Evolutionary conservation across 2,113 vertebrate genomes (phyloP).

Genomic region (Rhombomys opimus): DNA sequence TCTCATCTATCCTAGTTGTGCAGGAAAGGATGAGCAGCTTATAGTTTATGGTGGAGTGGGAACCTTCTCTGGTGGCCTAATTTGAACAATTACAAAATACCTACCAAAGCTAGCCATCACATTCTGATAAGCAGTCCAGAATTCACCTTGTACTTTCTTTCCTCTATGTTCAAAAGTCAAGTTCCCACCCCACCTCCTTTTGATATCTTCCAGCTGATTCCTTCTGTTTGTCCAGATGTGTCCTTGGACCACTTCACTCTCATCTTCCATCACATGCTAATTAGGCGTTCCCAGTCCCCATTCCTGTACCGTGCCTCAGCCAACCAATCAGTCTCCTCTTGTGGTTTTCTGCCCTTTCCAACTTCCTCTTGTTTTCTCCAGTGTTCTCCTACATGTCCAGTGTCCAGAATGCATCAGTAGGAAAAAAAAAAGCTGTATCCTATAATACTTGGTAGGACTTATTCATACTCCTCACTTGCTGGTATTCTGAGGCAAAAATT

Average conservation of each 20-base stretch:
- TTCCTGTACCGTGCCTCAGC: background rate
- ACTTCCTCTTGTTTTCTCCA: background rate
- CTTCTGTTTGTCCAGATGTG: conserved; percentile 5
- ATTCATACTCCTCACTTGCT: background rate
- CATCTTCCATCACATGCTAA: background rate
- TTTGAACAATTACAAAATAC: background rate
- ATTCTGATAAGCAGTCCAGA: background rate
- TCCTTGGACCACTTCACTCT: background rate
- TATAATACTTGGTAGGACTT: background rate
- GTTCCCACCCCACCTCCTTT: background rate
- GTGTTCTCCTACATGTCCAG: background rate
- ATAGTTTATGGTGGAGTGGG: background rate
- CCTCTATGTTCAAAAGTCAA: background rate
- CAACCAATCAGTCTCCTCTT: background rate
- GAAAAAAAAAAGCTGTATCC: background rate
- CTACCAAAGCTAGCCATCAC: background rate
- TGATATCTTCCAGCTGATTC: background rate
- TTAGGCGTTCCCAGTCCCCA: background rate
- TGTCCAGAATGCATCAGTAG: background rate
- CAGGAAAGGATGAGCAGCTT: background rate
- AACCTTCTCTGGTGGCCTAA: background rate
- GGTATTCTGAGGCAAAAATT: background rate
- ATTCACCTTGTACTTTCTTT: background rate
- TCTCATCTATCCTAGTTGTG: background rate
- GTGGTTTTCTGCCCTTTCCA: conserved; percentile 9